Percentiles rank a stretch among this genome's conserved stretches.
phyloP scores from a whole-genome alignment of 1,140 invertebrate genomes.

The Papilio xuthus region DNA sequence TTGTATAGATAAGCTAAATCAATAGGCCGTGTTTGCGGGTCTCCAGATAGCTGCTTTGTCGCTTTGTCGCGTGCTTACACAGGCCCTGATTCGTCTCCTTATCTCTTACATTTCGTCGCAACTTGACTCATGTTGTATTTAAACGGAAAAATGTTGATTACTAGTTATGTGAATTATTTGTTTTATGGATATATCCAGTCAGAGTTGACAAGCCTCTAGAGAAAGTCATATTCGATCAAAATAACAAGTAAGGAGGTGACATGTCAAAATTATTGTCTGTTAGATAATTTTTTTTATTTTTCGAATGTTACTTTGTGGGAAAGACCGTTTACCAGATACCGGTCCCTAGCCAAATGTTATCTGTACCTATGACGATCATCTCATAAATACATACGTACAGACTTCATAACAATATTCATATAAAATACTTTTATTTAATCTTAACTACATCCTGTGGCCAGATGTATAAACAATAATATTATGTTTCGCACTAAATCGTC shows the following conservation, averaged over 20 bases:
- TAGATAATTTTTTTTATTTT: too few species aligned
- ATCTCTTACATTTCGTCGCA: constrained; percentile 45
- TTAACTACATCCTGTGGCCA: constrained; percentile 9
- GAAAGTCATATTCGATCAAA: too few species aligned
- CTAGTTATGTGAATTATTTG: background rate
- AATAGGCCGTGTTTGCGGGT: constrained; percentile 63
- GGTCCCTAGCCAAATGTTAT: background rate
- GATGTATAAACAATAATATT: constrained; percentile 23
- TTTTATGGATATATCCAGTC: too few species aligned
- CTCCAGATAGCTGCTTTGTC: constrained; percentile 66
- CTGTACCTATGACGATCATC: background rate
- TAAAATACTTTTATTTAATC: background rate
- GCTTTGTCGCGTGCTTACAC: constrained; percentile 60
- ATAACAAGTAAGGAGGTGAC: too few species aligned
- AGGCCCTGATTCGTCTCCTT: constrained; percentile 62
- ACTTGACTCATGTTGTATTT: constrained; percentile 34
- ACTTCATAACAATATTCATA: background rate
- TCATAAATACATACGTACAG: background rate
- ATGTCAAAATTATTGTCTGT: too few species aligned
- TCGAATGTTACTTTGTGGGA: too few species aligned
- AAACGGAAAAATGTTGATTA: constrained; percentile 14
- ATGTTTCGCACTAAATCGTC: constrained; percentile 8
- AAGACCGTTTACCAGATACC: background rate
- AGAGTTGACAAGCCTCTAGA: too few species aligned
- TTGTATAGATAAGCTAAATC: constrained; percentile 71